A percentile compares a stretch with the other conserved stretches of the same genome.
phyloP scores from a whole-genome alignment of 2,113 vertebrate species.

The Mormyrus iriodes region DNA sequence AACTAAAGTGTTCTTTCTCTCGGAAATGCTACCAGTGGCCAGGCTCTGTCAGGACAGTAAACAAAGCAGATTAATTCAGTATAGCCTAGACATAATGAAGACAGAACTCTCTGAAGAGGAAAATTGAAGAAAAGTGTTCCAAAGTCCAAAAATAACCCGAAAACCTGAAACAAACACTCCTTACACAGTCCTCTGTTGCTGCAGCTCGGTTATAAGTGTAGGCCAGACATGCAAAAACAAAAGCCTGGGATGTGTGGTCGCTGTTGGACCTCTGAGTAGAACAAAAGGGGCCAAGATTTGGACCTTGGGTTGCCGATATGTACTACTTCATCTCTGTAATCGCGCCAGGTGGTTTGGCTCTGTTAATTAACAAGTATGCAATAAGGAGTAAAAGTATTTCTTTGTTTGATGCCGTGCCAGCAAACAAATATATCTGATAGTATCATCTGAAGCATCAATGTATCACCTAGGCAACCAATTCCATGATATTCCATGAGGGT shows the following conservation, averaged over 20 bases:
- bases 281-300: too few species aligned
- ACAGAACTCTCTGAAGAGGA: background rate
- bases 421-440: slow-evolving; percentile 13
- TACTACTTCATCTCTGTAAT: background rate
- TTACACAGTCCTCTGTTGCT: background rate
- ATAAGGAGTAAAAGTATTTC: slow-evolving; percentile 9
- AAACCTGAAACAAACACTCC: background rate
- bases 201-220: background rate
- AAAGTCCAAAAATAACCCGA: background rate
- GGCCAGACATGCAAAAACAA: background rate
- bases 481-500: background rate
- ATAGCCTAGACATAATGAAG: background rate
- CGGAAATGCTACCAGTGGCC: background rate
- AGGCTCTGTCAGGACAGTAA: background rate
- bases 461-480: slow-evolving; percentile 15
- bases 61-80: background rate
- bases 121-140: background rate
- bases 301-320: background rate
- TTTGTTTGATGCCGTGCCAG: slow-evolving; percentile 1
- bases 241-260: background rate
- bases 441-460: slow-evolving; percentile 8
- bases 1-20: background rate
- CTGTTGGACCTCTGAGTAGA: background rate
- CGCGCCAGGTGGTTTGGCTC: background rate
- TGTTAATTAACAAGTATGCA: background rate